phyloP scores from a whole-genome alignment of 2,888 invertebrate species.

The Cheilosia variabilis region DNA sequence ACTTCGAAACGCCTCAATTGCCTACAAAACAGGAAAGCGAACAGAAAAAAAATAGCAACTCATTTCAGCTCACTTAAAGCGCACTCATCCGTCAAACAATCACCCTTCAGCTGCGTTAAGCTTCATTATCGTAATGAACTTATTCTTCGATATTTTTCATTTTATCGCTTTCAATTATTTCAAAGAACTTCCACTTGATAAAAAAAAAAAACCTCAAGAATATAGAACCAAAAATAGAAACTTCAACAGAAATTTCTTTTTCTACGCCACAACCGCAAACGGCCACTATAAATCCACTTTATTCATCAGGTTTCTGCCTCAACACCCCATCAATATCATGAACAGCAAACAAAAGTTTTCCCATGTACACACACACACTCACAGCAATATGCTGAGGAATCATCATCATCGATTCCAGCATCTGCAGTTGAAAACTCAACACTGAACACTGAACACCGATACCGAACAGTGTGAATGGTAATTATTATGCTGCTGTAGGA shows the following conservation, averaged over 20 bases:
- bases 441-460: not conserved
- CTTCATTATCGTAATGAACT: conserved; percentile 35
- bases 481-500: conserved; percentile 56
- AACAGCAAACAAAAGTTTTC: conserved; percentile 56
- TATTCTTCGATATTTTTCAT: conserved; percentile 44
- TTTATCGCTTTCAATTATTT: conserved; percentile 49
- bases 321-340: conserved; percentile 63
- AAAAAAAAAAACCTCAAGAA: conserved; percentile 10
- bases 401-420: conserved; percentile 56
- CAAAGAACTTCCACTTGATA: conserved; percentile 9
- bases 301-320: conserved; percentile 65
- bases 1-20: no score
- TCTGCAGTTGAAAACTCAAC: conserved; percentile 52
- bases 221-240: not conserved
- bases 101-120: conserved; percentile 32
- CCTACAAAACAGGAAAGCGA: no score
- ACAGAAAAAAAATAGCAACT: conserved; percentile 2
- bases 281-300: conserved; percentile 54
- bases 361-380: not conserved
- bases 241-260: conserved; percentile 32
- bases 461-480: conserved; percentile 52
- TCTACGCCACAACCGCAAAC: conserved; percentile 5
- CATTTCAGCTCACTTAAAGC: conserved; percentile 17
- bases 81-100: conserved; percentile 24
- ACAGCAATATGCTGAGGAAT: conserved; percentile 10